A percentile compares a stretch with the other conserved stretches of the same genome.
Conservation (phyloP, 2,113 vertebrate species). For the Sphyrna mokarran region DNA sequence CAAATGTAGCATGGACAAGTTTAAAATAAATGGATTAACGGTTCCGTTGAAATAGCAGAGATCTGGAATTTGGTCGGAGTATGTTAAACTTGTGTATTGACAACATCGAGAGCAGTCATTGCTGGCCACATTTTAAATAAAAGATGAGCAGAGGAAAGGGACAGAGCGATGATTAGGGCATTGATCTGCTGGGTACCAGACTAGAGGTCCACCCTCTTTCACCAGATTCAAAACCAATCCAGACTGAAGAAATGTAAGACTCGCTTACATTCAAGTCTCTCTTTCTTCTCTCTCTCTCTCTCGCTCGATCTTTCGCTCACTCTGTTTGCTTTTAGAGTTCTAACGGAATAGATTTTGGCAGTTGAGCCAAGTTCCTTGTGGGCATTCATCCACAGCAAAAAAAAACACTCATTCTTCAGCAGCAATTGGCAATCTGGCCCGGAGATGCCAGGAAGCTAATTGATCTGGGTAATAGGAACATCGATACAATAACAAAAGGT, state of each 20-base stretch:
- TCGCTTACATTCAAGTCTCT: neutral
- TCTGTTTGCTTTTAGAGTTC: neutral
- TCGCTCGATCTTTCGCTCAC: neutral
- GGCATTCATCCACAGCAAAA: neutral
- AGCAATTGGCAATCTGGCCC: neutral
- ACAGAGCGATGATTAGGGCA: neutral
- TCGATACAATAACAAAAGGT: neutral
- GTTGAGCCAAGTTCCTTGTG: neutral
- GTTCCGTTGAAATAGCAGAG: neutral
- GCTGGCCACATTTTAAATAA: neutral
- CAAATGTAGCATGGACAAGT: neutral
- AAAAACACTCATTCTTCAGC: neutral
- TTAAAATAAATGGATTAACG: neutral
- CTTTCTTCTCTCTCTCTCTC: neutral
- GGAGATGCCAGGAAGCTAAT: neutral
- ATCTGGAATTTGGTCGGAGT: neutral
- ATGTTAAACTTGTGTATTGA: neutral
- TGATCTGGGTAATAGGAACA: neutral
- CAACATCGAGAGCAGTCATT: slow-evolving; percentile 1
- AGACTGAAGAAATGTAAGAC: neutral
- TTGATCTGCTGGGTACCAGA: neutral
- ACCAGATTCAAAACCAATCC: neutral
- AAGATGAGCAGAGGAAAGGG: neutral
- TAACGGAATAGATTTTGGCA: neutral
- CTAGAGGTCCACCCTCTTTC: neutral